Evolutionary conservation across 1,140 invertebrate species (phyloP).

Genomic region (Lerema accius): DNA sequence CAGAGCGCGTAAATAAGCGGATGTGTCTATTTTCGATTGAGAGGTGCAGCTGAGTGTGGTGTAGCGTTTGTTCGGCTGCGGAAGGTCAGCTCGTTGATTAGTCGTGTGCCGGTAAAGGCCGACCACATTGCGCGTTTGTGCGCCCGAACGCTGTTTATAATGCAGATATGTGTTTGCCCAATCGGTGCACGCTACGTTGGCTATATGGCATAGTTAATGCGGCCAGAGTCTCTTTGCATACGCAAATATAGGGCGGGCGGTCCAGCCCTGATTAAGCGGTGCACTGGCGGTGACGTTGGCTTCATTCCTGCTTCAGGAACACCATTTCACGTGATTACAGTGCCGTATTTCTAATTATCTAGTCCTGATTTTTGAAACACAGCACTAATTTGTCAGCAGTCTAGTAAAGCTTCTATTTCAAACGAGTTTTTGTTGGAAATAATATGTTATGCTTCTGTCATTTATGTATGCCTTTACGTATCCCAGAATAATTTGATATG

Average conservation of each 20-base stretch:
- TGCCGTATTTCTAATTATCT: constrained; percentile 45
- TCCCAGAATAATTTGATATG: no score
- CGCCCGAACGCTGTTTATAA: constrained; percentile 82
- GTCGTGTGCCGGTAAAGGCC: constrained; percentile 77
- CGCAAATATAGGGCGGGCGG: constrained; percentile 81
- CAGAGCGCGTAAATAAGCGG: constrained; percentile 23
- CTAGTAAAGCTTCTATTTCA: no score
- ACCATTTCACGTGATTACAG: constrained; percentile 67
- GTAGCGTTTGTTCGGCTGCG: constrained; percentile 69
- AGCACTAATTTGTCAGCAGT: not conserved
- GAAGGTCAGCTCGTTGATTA: constrained; percentile 81
- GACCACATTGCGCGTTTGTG: constrained; percentile 81
- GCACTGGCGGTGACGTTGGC: constrained; percentile 64
- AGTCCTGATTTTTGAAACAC: constrained; percentile 28
- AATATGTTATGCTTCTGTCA: no score
- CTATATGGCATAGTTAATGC: constrained; percentile 83
- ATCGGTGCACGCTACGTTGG: constrained; percentile 81
- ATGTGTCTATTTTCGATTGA: constrained; percentile 33
- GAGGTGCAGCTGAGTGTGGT: constrained; percentile 50
- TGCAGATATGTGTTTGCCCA: constrained; percentile 83
- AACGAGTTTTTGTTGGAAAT: no score
- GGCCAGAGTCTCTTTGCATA: constrained; percentile 82
- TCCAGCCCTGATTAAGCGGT: constrained; percentile 78
- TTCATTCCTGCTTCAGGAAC: constrained; percentile 70
- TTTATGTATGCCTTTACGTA: no score